These are phyloP conservation scores for Saturnia pavonia DNA, from an alignment of 2,888 invertebrate genomes.

Conservation along the genomic window DNA sequence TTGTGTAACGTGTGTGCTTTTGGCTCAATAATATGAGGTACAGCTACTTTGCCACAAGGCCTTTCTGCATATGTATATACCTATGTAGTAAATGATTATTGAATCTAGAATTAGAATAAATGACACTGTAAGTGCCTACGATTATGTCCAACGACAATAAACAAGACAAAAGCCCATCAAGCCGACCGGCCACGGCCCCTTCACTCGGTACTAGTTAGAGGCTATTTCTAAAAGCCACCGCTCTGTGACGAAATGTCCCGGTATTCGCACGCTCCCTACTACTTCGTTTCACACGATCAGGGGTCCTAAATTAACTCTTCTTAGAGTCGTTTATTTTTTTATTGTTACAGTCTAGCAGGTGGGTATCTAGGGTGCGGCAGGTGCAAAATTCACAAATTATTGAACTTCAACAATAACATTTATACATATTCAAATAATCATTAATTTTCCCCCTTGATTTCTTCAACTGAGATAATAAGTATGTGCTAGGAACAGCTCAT, in stretches of 20 bases:
- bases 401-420: no score
- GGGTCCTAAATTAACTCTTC: slow-evolving; percentile 18
- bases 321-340: neutral
- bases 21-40: no score
- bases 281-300: slow-evolving; percentile 51
- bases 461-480: no score
- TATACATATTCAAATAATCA: no score
- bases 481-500: no score
- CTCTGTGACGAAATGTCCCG: slow-evolving; percentile 55
- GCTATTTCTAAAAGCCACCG: slow-evolving; percentile 25
- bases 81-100: neutral
- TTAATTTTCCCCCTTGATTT: no score
- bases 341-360: neutral
- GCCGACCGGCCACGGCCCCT: slow-evolving; percentile 32
- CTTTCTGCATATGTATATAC: neutral
- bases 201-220: slow-evolving; percentile 33
- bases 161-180: slow-evolving; percentile 27
- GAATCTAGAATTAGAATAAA: neutral
- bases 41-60: no score
- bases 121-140: neutral
- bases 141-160: slow-evolving; percentile 12
- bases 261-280: slow-evolving; percentile 66
- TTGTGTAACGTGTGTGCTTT: no score
- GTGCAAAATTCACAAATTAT: no score
- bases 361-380: neutral